Evolutionary conservation across 2,888 invertebrate genomes (phyloP), one percentile per base, ranked within the genome.

Genomic region (Drepana falcataria): DNA sequence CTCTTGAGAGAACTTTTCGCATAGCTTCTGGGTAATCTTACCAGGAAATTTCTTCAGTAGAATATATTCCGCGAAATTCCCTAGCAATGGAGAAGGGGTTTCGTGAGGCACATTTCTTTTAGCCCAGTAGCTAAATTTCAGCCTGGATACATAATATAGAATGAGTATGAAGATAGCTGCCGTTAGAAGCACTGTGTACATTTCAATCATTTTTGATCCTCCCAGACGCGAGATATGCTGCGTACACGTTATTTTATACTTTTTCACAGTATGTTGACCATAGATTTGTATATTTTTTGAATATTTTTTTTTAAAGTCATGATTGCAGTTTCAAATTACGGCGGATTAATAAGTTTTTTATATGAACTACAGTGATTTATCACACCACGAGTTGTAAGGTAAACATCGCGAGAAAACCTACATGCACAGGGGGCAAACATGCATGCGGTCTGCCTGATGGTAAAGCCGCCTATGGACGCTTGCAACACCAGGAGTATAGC

Each of bases 61-160:
- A 7, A 85, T 67, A 51, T 66, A 77, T 5, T 70, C 65, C 0
- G 61, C 67, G 49, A 78, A 84, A 55, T 83, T 82, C 0, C 84
- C 85, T 2, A 84, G 55, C 3, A 84, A 34, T 0, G 71, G 63
- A 2, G 59, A 5, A 0, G 84, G 80, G n/a, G 73, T 61, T 1
- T 66, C 4, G 51, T 71, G 57, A 1, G 74, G 70, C 0, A 84
- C 73, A 9, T 74, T 73, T 41, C 68, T 73, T 0, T 61, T 68
- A 52, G 70, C 64, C 84, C 84, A 84, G 51, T 79, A 83, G 52
- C 65, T 48, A 35, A 56, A 67, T 54, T 71, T 73, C n/a, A 48
- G 55, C 47, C 44, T 60, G 2, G 61, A 52, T 6, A 44, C 37
- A 35, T 49, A 41, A 35, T 49, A 55, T n/a, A 53, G 40, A 3